Conservation (phyloP, 2,888 invertebrate genomes). For the Autographa pulchrina region DNA sequence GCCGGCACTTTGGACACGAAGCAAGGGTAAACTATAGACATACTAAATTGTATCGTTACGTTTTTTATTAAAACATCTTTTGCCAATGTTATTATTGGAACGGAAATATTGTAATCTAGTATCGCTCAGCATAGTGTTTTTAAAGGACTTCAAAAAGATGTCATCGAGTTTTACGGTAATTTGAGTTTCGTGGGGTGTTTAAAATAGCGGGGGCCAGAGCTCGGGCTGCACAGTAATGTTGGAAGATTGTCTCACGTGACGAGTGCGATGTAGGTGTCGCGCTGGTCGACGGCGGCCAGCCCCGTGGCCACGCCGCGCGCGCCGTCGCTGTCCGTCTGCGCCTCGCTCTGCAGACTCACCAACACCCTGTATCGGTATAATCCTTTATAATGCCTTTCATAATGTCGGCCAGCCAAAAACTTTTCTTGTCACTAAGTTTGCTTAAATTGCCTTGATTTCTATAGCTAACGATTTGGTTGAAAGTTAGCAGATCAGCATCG, state of each 20-base stretch:
- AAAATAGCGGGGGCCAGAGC: background rate
- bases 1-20: background rate
- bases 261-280: slow-evolving; percentile 91
- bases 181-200: background rate
- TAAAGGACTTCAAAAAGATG: background rate
- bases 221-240: background rate
- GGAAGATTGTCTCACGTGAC: slow-evolving; percentile 88
- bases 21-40: background rate
- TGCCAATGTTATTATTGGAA: background rate
- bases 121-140: background rate
- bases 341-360: slow-evolving; percentile 67
- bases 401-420: background rate
- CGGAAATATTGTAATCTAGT: background rate
- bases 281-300: slow-evolving; percentile 91
- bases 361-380: slow-evolving; percentile 62
- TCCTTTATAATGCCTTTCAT: background rate
- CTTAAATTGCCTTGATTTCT: background rate
- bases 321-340: slow-evolving; percentile 43
- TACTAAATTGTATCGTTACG: no score
- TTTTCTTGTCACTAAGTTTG: background rate
- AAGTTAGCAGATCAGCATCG: no score
- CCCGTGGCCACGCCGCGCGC: slow-evolving; percentile 82
- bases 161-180: background rate
- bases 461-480: no score
- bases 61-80: no score